Evolutionary conservation across 2,113 vertebrate genomes (phyloP).

Genomic region (Heterotilapia buettikoferi): DNA sequence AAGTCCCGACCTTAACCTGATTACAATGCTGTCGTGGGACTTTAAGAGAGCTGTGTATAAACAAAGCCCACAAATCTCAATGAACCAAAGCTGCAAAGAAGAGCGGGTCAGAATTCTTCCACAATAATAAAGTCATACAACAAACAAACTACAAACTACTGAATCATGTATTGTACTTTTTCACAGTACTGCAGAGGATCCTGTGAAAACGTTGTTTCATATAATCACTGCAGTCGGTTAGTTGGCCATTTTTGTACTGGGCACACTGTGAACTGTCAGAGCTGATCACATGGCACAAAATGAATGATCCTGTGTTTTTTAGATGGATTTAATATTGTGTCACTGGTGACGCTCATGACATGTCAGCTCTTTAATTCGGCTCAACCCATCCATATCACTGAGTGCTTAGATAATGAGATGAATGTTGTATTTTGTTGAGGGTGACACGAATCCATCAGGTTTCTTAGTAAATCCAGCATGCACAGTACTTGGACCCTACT

Average conservation of each 20-base stretch:
- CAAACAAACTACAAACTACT: not conserved
- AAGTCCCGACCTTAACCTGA: not conserved
- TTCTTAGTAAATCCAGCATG: not conserved
- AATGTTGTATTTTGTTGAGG: not conserved
- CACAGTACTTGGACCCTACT: not conserved
- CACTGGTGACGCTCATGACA: not conserved
- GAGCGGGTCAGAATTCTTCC: not conserved
- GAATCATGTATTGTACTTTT: not conserved
- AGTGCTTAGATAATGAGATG: not conserved
- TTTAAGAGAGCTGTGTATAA: not conserved
- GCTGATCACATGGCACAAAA: not conserved
- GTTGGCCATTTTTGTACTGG: not conserved
- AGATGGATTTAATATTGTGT: not conserved
- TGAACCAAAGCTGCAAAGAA: not conserved
- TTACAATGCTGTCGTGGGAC: not conserved
- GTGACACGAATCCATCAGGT: not conserved
- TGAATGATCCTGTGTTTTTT: not conserved
- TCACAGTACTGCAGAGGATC: not conserved
- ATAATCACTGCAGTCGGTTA: not conserved
- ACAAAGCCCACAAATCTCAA: not conserved
- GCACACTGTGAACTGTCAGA: not conserved
- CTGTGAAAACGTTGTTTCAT: not conserved
- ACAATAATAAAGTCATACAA: not conserved
- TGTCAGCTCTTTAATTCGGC: not conserved
- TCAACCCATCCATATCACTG: not conserved